Conservation (phyloP, 92 coral and sea anemone genomes). For the Plumapathes pennacea region DNA sequence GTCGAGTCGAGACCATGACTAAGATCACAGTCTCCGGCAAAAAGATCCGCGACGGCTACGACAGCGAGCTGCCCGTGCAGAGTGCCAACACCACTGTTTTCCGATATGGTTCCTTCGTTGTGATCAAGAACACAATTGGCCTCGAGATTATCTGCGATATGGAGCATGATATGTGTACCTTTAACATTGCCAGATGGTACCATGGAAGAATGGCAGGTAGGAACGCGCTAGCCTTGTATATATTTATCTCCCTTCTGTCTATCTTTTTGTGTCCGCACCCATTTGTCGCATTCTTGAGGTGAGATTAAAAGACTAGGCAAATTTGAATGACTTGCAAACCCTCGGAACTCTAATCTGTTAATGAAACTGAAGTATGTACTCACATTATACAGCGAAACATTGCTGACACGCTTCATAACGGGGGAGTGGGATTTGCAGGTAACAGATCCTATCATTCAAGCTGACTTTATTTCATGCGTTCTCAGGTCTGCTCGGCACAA, state of each 20-base stretch:
- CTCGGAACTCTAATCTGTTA: too few relatives aligned
- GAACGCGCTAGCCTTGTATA: too few relatives aligned
- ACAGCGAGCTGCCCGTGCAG: constrained; percentile 86
- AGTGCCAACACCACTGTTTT: constrained; percentile 69
- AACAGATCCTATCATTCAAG: neutral
- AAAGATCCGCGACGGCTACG: constrained; percentile 56
- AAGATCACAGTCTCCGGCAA: constrained; percentile 67
- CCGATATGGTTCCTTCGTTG: constrained; percentile 79
- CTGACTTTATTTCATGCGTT: neutral
- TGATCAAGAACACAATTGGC: constrained; percentile 73
- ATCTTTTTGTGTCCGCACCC: too few relatives aligned
- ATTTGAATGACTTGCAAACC: too few relatives aligned
- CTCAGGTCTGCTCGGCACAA: constrained; percentile 97
- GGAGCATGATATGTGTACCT: constrained; percentile 84
- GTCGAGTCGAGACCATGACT: constrained; percentile 82
- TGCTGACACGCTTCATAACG: too few relatives aligned
- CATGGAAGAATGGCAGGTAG: constrained; percentile 96
- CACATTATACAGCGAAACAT: too few relatives aligned
- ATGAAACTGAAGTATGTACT: too few relatives aligned
- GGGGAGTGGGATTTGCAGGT: neutral
- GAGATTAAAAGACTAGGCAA: too few relatives aligned
- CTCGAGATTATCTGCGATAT: constrained; percentile 86
- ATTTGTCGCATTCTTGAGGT: too few relatives aligned
- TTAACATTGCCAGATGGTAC: constrained; percentile 92
- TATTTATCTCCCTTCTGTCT: too few relatives aligned